These are phyloP conservation scores for Hemiprocne comata DNA, from an alignment of 2,113 vertebrate species.

Conservation along the genomic window DNA sequence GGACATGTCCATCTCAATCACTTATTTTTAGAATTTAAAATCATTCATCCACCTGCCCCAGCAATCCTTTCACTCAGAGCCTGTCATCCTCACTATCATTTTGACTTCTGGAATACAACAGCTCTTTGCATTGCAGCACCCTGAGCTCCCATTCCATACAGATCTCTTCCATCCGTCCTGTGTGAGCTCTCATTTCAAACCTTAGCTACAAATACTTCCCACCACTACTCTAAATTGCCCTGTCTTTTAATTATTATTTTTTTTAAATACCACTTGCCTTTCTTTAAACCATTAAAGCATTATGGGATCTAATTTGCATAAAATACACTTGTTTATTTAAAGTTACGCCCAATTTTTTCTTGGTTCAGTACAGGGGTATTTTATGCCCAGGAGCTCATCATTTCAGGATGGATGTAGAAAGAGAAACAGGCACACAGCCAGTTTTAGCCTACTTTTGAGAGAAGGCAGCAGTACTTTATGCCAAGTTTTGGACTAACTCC, in stretches of 20 bases:
- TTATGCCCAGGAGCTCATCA: neutral
- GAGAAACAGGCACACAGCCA: neutral
- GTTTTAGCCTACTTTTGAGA: constrained; percentile 8
- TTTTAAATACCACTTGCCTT: neutral
- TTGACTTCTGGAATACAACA: neutral
- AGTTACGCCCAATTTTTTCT: neutral
- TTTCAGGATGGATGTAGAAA: neutral
- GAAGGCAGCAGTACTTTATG: neutral
- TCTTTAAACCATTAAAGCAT: neutral
- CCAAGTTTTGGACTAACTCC: neutral
- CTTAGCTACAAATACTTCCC: neutral
- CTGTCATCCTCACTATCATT: neutral
- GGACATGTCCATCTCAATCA: neutral
- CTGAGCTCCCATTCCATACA: neutral
- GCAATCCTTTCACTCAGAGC: neutral
- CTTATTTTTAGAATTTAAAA: neutral
- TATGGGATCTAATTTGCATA: neutral
- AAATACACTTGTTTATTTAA: neutral
- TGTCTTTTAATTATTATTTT: neutral
- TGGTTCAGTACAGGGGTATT: neutral
- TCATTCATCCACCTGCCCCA: neutral
- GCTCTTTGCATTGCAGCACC: neutral
- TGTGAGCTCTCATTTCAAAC: neutral
- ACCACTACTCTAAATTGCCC: neutral
- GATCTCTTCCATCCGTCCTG: neutral